Conservation (phyloP, 2,888 invertebrate genomes). For the Ceraclea dissimilis region DNA sequence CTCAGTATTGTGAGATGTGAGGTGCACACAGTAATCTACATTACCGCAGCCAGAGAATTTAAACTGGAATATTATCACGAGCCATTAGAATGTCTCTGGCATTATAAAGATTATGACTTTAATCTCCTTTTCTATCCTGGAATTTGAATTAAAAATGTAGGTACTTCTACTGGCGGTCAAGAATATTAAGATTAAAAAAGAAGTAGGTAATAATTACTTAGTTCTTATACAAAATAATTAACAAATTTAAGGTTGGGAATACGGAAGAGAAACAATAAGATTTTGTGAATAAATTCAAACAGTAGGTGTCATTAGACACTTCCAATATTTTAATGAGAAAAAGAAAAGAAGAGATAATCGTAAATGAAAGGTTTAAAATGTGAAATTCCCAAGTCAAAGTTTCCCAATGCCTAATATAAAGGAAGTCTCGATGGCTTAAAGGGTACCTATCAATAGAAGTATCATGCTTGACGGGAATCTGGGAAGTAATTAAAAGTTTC, state of each 20-base stretch:
- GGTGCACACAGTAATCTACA: conserved; percentile 22
- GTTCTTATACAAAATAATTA: too few species aligned
- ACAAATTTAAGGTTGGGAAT: too few species aligned
- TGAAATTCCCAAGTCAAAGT: conserved; percentile 15
- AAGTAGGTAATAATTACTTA: too few species aligned
- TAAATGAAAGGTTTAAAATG: conserved; percentile 22
- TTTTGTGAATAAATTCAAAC: too few species aligned
- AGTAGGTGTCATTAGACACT: too few species aligned
- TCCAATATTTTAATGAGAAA: conserved; percentile 21
- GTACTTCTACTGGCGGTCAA: too few species aligned
- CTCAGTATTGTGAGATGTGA: neutral
- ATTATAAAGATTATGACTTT: conserved; percentile 26
- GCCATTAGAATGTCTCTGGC: conserved; percentile 20
- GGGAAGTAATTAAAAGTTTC: conserved; percentile 26
- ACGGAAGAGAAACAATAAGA: too few species aligned
- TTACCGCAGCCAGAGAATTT: conserved; percentile 24
- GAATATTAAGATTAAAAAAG: too few species aligned
- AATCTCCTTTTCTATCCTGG: conserved; percentile 19
- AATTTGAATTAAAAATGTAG: too few species aligned
- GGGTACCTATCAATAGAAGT: conserved; percentile 8
- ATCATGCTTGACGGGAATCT: conserved; percentile 14
- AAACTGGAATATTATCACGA: conserved; percentile 12
- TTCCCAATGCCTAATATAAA: conserved; percentile 14
- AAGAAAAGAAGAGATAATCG: conserved; percentile 23
- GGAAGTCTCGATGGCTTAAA: conserved; percentile 8